phyloP scores from a whole-genome alignment of 2,797 vertebrate genomes.

The Falco concolor region DNA sequence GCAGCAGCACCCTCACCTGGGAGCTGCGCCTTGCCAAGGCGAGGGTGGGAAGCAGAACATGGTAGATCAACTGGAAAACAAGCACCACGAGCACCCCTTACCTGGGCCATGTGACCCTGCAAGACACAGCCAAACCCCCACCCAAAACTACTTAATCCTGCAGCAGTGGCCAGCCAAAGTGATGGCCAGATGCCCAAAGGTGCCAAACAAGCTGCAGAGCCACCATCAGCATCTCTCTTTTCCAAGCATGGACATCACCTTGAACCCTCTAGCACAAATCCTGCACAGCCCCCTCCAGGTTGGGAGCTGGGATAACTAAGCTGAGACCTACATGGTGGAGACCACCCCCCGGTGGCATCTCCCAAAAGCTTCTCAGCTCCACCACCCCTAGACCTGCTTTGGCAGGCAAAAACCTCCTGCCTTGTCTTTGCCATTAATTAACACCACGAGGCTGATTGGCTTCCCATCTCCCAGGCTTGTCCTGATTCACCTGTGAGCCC shows the following conservation, averaged over 20 bases:
- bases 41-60: neutral
- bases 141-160: neutral
- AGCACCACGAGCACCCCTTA: neutral
- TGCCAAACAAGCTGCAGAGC: neutral
- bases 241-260: neutral
- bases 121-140: neutral
- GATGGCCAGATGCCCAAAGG: neutral
- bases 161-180: neutral
- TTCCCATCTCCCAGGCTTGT: fast-evolving
- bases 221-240: neutral
- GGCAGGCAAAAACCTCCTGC: neutral
- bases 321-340: fast-evolving
- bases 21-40: neutral
- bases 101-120: neutral
- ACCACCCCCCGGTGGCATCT: neutral
- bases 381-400: neutral
- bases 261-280: neutral
- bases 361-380: neutral
- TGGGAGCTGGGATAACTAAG: neutral
- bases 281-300: neutral
- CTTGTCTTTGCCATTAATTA: neutral
- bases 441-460: neutral
- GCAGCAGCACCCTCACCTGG: neutral
- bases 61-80: neutral
- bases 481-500: neutral